phyloP scores from a whole-genome alignment of 1,140 invertebrate species.

The Ylistrum balloti region DNA sequence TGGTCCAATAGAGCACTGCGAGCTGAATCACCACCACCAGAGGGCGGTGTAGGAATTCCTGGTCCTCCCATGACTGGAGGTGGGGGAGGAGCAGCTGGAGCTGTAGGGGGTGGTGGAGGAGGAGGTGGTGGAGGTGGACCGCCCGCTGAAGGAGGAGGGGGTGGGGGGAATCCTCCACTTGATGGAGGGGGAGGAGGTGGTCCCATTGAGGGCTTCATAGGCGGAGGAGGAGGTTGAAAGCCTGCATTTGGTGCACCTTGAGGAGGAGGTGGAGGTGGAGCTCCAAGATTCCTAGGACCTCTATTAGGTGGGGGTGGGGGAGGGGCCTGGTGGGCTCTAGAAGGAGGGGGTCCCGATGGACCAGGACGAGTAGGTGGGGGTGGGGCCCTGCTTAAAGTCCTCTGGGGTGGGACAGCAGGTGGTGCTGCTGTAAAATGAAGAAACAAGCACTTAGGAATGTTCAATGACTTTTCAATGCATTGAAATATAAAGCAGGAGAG shows the following conservation, averaged over 20 bases:
- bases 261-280: constrained; percentile 42
- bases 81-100: constrained; percentile 53
- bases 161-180: constrained; percentile 47
- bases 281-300: not conserved
- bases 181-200: constrained; percentile 44
- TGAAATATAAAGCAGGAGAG: too few relatives aligned
- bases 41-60: constrained; percentile 50
- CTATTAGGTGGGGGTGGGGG: constrained; percentile 45
- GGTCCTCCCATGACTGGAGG: constrained; percentile 65
- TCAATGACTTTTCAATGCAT: too few relatives aligned
- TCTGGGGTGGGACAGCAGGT: constrained; percentile 48
- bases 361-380: constrained; percentile 42
- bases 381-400: constrained; percentile 35
- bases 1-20: constrained; percentile 56
- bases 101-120: constrained; percentile 1
- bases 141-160: not conserved
- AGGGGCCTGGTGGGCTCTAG: not conserved
- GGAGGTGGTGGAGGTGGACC: constrained; percentile 49
- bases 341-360: not conserved
- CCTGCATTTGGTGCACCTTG: not conserved
- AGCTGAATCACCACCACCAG: not conserved
- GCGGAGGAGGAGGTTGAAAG: not conserved
- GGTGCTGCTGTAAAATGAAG: constrained; percentile 36
- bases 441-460: too few relatives aligned
- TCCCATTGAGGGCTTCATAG: not conserved